Evolutionary conservation across 2,113 vertebrate genomes (phyloP).

Genomic region (Gambusia holbrooki): DNA sequence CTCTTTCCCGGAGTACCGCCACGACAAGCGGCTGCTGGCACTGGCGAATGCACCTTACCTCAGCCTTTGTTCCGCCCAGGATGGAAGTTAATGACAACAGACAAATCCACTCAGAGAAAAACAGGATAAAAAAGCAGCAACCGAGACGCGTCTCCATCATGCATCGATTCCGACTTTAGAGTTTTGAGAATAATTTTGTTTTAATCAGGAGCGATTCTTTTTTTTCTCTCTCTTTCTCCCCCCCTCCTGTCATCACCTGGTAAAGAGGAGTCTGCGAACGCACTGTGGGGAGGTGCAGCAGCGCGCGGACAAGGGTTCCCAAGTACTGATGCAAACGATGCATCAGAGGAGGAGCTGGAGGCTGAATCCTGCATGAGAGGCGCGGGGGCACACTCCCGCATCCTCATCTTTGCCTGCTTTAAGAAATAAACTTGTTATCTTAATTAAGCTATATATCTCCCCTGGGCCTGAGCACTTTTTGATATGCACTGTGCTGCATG

Average conservation of each 20-base stretch:
- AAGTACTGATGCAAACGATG: constrained; percentile 76
- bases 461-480: constrained; percentile 10
- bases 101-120: constrained; percentile 66
- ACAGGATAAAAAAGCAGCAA: constrained; percentile 47
- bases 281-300: constrained; percentile 60
- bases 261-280: constrained; percentile 58
- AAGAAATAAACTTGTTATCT: constrained; percentile 9
- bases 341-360: constrained; percentile 78
- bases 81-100: constrained; percentile 68
- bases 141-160: constrained; percentile 73
- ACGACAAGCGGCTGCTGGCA: constrained; percentile 55
- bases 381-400: constrained; percentile 50
- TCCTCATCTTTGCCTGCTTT: constrained; percentile 47
- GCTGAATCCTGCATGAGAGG: constrained; percentile 64
- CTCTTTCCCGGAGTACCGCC: constrained; percentile 40
- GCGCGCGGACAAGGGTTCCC: constrained; percentile 68
- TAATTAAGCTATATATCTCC: constrained; percentile 34
- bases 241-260: constrained; percentile 55
- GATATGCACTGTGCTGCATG: constrained; percentile 9
- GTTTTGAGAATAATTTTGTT: constrained; percentile 40
- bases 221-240: too few species aligned
- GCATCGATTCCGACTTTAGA: constrained; percentile 36
- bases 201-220: constrained; percentile 23
- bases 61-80: constrained; percentile 64
- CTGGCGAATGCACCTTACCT: constrained; percentile 80